Conservation (phyloP, 1,140 invertebrate genomes). For the Bombus sylvicola region DNA sequence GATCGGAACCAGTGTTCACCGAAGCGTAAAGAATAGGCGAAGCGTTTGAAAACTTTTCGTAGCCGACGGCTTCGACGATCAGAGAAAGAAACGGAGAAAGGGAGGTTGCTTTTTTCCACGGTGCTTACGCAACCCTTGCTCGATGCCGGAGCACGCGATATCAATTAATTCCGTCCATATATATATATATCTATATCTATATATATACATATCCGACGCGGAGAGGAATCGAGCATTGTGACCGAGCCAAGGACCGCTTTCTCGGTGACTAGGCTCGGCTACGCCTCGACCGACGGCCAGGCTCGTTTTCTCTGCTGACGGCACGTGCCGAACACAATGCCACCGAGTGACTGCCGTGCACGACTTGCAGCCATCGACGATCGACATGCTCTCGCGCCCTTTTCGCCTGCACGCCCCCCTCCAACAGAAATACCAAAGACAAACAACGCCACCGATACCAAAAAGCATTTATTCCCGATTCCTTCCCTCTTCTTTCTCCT, state of each 20-base stretch:
- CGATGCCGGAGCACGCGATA: slow-evolving; percentile 79
- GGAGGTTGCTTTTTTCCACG: slow-evolving; percentile 64
- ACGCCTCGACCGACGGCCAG: slow-evolving; percentile 51
- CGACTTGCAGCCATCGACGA: slow-evolving; percentile 76
- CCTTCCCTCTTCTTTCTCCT: slow-evolving; percentile 17
- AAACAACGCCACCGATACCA: slow-evolving; percentile 79
- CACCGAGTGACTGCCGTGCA: slow-evolving; percentile 75
- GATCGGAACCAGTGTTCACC: slow-evolving; percentile 68
- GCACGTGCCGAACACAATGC: slow-evolving; percentile 81
- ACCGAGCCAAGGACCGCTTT: slow-evolving; percentile 25
- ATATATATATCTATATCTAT: slow-evolving; percentile 52
- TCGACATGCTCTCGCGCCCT: slow-evolving; percentile 76
- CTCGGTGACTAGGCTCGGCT: slow-evolving; percentile 53
- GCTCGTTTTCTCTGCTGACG: slow-evolving; percentile 69
- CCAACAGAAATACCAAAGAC: slow-evolving; percentile 78
- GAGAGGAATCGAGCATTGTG: slow-evolving; percentile 47
- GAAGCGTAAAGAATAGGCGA: slow-evolving; percentile 66
- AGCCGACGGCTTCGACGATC: neutral
- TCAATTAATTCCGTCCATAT: slow-evolving; percentile 80
- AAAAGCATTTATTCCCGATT: slow-evolving; percentile 76
- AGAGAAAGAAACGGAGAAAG: neutral
- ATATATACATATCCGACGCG: slow-evolving; percentile 50
- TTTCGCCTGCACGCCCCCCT: slow-evolving; percentile 64
- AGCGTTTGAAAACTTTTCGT: slow-evolving; percentile 64
- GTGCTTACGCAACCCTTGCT: slow-evolving; percentile 76